Evolutionary conservation across 2,797 vertebrate species (phyloP).

Genomic region (Poecilia velifera): DNA sequence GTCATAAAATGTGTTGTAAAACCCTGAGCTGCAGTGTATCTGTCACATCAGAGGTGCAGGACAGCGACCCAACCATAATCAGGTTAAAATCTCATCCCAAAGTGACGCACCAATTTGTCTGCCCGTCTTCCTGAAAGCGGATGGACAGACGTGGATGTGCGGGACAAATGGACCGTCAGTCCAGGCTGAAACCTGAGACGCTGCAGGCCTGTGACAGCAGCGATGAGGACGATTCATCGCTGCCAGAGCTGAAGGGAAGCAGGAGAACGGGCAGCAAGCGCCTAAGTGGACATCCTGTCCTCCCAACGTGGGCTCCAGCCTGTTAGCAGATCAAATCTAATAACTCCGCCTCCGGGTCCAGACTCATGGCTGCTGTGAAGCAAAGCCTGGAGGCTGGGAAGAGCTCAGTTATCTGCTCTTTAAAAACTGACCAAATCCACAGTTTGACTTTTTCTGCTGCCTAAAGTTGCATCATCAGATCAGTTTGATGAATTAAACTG

Average conservation of each 20-base stretch:
- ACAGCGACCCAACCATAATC: not conserved
- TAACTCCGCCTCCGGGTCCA: conserved; percentile 59
- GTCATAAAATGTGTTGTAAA: not conserved
- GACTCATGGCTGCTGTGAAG: conserved; percentile 53
- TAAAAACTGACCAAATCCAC: too few relatives aligned
- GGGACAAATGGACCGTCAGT: conserved; percentile 37
- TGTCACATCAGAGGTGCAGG: conserved; percentile 4
- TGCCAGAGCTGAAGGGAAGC: conserved; percentile 31
- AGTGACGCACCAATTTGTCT: conserved; percentile 29
- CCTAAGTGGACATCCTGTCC: conserved; percentile 74
- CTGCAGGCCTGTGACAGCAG: conserved; percentile 44
- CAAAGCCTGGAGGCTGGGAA: conserved; percentile 17
- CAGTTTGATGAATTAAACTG: not conserved
- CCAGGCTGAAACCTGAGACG: conserved; percentile 52
- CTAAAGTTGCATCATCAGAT: not conserved
- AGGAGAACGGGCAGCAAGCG: conserved; percentile 46
- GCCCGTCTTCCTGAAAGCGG: conserved; percentile 41
- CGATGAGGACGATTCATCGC: conserved; percentile 36
- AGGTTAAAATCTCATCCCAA: not conserved
- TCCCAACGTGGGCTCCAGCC: conserved; percentile 50
- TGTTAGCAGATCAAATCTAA: conserved; percentile 69
- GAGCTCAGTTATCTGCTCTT: not conserved
- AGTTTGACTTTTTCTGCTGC: not conserved
- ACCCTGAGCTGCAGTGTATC: not conserved
- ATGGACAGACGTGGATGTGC: conserved; percentile 37